phyloP scores from a whole-genome alignment of 1,140 invertebrate genomes.

The Leucophenga varia region DNA sequence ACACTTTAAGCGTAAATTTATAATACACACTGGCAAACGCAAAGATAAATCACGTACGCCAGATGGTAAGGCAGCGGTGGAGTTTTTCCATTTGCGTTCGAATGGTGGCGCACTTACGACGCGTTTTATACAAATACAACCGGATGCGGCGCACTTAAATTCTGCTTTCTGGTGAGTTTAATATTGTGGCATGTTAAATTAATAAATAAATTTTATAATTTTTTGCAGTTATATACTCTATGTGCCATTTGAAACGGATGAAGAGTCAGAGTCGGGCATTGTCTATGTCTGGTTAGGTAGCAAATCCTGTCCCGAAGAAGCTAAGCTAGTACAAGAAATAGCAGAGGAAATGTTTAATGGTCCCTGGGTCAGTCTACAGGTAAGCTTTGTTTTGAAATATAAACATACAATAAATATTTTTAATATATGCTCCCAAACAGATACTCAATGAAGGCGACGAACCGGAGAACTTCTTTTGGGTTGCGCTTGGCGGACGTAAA shows the following conservation, averaged over 20 bases:
- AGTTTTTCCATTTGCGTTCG: constrained; percentile 93
- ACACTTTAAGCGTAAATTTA: constrained; percentile 94
- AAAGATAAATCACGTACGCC: constrained; percentile 62
- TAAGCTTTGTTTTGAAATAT: constrained; percentile 24
- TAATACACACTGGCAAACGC: constrained; percentile 90
- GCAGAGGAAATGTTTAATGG: constrained; percentile 92
- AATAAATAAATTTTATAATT: too few relatives aligned
- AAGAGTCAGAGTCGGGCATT: constrained; percentile 84
- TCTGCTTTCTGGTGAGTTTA: constrained; percentile 77
- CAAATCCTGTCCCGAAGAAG: constrained; percentile 85
- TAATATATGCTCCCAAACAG: constrained; percentile 46
- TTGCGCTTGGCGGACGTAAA: constrained; percentile 89
- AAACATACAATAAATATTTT: not conserved
- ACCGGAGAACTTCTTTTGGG: constrained; percentile 99
- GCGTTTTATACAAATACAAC: constrained; percentile 85
- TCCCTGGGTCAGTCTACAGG: constrained; percentile 81
- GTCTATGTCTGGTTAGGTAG: constrained; percentile 98
- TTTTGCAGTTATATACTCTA: constrained; percentile 87
- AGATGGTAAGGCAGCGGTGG: constrained; percentile 67
- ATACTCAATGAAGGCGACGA: constrained; percentile 96
- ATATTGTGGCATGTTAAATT: too few relatives aligned
- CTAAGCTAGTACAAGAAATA: constrained; percentile 87
- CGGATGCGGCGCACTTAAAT: constrained; percentile 78
- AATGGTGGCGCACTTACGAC: constrained; percentile 95
- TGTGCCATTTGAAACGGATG: constrained; percentile 91